These are phyloP conservation scores for Papilio glaucus DNA, from an alignment of 1,140 invertebrate genomes.

Conservation along the genomic window DNA sequence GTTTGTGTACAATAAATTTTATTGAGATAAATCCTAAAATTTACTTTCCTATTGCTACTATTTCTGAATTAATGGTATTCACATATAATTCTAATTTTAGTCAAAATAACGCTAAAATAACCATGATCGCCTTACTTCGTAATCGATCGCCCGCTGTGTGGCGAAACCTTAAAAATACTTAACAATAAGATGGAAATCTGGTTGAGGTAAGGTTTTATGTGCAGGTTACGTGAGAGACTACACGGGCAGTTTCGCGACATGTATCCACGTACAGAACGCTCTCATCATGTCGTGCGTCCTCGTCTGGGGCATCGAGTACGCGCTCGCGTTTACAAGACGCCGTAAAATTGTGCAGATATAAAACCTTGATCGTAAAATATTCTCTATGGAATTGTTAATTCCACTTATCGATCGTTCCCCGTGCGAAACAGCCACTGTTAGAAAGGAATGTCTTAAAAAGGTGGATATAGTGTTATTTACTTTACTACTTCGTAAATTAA, in stretches of 20 bases:
- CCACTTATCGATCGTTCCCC: too few species aligned
- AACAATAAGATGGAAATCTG: too few species aligned
- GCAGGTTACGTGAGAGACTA: slow-evolving; percentile 88
- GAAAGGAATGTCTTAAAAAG: not conserved
- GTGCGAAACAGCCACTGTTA: not conserved
- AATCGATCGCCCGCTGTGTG: too few species aligned
- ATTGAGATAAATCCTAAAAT: too few species aligned
- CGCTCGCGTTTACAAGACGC: slow-evolving; percentile 73
- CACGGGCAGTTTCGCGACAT: slow-evolving; percentile 87
- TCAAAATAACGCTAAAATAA: too few species aligned
- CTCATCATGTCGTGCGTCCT: slow-evolving; percentile 87
- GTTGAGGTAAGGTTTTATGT: too few species aligned
- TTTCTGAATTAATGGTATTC: too few species aligned
- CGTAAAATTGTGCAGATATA: slow-evolving; percentile 78
- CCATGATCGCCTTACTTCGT: too few species aligned
- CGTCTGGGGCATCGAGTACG: slow-evolving; percentile 88
- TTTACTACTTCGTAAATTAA: slow-evolving; percentile 14
- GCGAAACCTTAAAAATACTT: too few species aligned
- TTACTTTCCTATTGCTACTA: too few species aligned
- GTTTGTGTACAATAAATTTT: too few species aligned
- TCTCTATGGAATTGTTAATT: slow-evolving; percentile 5
- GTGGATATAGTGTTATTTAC: not conserved
- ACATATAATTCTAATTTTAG: too few species aligned
- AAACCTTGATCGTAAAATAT: not conserved
- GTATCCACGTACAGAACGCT: slow-evolving; percentile 88